A percentile compares a stretch with the other conserved stretches of the same genome.
Evolutionary conservation across 2,888 invertebrate genomes (phyloP).

Genomic region (Cheiracanthium punctorium): DNA sequence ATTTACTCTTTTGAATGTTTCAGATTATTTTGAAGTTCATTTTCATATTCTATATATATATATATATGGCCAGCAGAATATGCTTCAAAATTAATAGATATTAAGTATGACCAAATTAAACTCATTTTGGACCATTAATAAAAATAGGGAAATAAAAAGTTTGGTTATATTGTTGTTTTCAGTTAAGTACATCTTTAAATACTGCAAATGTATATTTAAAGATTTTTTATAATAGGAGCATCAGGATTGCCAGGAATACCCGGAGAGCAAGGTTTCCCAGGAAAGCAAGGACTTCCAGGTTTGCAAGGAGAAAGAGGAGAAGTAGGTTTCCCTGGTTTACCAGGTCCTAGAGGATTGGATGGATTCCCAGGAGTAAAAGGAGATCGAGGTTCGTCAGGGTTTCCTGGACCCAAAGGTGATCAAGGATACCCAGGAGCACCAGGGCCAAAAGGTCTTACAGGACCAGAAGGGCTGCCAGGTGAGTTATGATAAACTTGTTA

Average conservation of each 20-base stretch:
- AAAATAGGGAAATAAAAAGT: too few relatives aligned
- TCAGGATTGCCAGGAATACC: conserved; percentile 66
- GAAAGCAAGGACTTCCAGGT: conserved; percentile 70
- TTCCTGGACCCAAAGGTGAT: conserved; percentile 69
- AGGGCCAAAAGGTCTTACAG: conserved; percentile 88
- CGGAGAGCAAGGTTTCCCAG: conserved; percentile 71
- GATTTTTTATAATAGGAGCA: conserved; percentile 45
- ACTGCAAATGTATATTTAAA: too few relatives aligned
- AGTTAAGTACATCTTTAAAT: too few relatives aligned
- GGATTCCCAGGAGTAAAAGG: conserved; percentile 64
- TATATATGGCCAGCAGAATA: too few relatives aligned
- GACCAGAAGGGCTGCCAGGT: conserved; percentile 82
- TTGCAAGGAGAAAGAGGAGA: conserved; percentile 74
- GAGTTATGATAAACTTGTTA: not conserved
- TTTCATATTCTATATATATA: too few relatives aligned
- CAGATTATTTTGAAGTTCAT: too few relatives aligned
- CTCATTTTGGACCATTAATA: too few relatives aligned
- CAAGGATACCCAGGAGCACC: conserved; percentile 81
- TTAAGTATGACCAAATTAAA: too few relatives aligned
- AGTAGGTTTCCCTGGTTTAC: conserved; percentile 43
- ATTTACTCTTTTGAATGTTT: too few relatives aligned
- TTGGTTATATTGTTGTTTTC: too few relatives aligned
- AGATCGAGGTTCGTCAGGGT: conserved; percentile 52
- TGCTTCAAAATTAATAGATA: too few relatives aligned
- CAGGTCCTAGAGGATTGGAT: conserved; percentile 50